These are phyloP conservation scores for Nibea coibor DNA, from an alignment of 2,113 vertebrate species.

Conservation along the genomic window DNA sequence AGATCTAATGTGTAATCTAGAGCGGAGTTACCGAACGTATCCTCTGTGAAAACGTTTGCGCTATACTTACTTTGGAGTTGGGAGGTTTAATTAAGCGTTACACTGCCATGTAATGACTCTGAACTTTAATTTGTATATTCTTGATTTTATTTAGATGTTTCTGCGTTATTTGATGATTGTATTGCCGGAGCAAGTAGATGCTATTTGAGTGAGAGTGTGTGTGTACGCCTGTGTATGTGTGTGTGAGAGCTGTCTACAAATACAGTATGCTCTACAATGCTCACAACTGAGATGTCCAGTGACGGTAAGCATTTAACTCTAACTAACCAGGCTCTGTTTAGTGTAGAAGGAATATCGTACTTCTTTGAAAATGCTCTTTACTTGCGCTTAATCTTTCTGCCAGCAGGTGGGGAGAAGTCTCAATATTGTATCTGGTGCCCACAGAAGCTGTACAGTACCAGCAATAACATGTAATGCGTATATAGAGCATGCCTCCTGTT, in stretches of 20 bases:
- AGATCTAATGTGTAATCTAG: too few species aligned
- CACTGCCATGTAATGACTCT: slow-evolving; percentile 76
- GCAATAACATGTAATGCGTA: slow-evolving; percentile 33
- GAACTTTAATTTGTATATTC: slow-evolving; percentile 47
- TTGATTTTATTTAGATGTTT: slow-evolving; percentile 44
- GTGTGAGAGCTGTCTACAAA: slow-evolving; percentile 10
- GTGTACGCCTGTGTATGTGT: too few species aligned
- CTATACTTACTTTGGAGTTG: slow-evolving; percentile 27
- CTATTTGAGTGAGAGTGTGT: not conserved
- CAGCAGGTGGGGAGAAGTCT: slow-evolving; percentile 65
- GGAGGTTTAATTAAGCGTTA: slow-evolving; percentile 56
- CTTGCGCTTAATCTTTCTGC: slow-evolving; percentile 61
- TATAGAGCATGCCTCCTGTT: slow-evolving; percentile 64
- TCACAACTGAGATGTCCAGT: slow-evolving; percentile 7
- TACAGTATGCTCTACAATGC: not conserved
- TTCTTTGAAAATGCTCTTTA: slow-evolving; percentile 21
- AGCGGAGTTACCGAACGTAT: slow-evolving; percentile 10
- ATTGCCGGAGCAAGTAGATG: not conserved
- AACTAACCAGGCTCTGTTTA: not conserved
- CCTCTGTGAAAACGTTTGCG: slow-evolving; percentile 13
- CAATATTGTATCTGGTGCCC: slow-evolving; percentile 26
- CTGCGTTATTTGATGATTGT: slow-evolving; percentile 27
- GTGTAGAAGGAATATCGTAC: not conserved
- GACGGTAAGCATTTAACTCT: slow-evolving; percentile 31
- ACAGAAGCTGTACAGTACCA: slow-evolving; percentile 42